A percentile compares a stretch with the other conserved stretches of the same genome.
Evolutionary conservation across 92 coral and sea anemone genomes (phyloP).

Genomic region (Bergia sp.): DNA sequence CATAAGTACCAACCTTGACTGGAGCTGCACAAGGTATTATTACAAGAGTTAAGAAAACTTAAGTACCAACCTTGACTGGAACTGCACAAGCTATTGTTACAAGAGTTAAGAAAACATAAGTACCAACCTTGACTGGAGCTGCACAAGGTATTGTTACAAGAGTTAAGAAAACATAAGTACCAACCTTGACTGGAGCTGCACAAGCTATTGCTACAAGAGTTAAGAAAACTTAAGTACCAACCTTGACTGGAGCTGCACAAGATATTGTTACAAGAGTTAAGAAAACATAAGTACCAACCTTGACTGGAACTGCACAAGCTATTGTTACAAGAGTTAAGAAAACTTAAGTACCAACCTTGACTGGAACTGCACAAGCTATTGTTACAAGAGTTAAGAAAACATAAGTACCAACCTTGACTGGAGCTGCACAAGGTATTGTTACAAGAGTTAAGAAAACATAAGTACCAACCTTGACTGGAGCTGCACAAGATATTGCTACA

Average conservation of each 20-base stretch:
- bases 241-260: not conserved
- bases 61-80: not conserved
- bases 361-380: too few species aligned
- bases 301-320: too few species aligned
- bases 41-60: not conserved
- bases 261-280: not conserved
- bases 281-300: too few species aligned
- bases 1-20: not conserved
- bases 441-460: not conserved
- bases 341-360: too few species aligned
- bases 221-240: too few species aligned
- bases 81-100: not conserved
- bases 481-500: too few species aligned
- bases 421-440: too few species aligned
- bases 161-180: not conserved
- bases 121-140: not conserved
- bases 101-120: not conserved
- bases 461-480: conserved; percentile 69
- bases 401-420: too few species aligned
- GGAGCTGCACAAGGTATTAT: not conserved
- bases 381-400: too few species aligned
- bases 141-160: not conserved
- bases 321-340: too few species aligned
- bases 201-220: not conserved
- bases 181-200: not conserved